Evolutionary conservation across 2,113 vertebrate species (phyloP).

Genomic region (Columba janthina): DNA sequence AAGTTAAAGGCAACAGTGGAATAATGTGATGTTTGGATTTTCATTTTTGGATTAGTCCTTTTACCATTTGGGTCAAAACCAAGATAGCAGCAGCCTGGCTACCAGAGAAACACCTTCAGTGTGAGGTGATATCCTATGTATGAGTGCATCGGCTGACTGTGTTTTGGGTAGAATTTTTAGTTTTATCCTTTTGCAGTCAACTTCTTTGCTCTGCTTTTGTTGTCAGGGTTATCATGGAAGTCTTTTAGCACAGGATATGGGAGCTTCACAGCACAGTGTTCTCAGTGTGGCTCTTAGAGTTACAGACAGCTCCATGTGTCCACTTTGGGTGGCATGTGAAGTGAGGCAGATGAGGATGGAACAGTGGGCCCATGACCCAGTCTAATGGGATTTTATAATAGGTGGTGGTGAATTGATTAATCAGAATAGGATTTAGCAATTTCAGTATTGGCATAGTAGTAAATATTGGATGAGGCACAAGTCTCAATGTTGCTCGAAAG

Average conservation of each 20-base stretch:
- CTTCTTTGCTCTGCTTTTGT: not conserved
- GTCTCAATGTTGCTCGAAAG: not conserved
- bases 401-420: not conserved
- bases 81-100: not conserved
- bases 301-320: not conserved
- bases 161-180: not conserved
- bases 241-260: not conserved
- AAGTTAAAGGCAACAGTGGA: not conserved
- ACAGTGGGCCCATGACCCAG: fast-evolving
- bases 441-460: not conserved
- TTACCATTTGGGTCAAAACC: not conserved
- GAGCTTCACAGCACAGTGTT: not conserved
- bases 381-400: not conserved
- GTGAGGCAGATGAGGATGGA: not conserved
- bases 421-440: not conserved
- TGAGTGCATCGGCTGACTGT: not conserved
- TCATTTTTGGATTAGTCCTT: not conserved
- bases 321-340: not conserved
- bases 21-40: not conserved
- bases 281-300: not conserved
- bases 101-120: not conserved
- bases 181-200: not conserved
- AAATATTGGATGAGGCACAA: not conserved
- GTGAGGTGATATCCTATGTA: not conserved
- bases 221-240: not conserved